A percentile compares a stretch with the other conserved stretches of the same genome.
Conservation (phyloP, 2,113 vertebrate genomes). For the Lipophrys pholis region DNA sequence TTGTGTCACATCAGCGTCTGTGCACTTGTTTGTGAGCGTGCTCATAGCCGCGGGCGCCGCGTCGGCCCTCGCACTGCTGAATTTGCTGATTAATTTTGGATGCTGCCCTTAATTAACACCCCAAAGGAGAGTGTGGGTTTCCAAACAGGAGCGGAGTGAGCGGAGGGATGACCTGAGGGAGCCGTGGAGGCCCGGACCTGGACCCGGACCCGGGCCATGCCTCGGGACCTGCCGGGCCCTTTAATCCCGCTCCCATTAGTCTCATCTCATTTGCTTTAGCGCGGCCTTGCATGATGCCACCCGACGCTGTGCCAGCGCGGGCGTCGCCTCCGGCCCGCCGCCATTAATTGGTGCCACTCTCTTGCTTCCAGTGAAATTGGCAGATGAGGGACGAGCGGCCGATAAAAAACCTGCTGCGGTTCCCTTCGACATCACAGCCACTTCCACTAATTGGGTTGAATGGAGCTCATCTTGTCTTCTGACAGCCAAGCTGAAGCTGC, state of each 20-base stretch:
- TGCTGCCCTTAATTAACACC: constrained; percentile 99
- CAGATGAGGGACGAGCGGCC: constrained; percentile 88
- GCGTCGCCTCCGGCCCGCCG: constrained; percentile 87
- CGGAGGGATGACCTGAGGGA: constrained; percentile 96
- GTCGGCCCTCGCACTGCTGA: constrained; percentile 98
- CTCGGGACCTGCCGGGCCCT: constrained; percentile 91
- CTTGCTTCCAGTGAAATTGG: constrained; percentile 91
- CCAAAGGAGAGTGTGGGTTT: constrained; percentile 94
- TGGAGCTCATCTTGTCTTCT: constrained; percentile 72
- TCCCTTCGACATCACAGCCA: constrained; percentile 82
- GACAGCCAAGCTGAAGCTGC: constrained; percentile 79
- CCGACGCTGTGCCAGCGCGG: constrained; percentile 86
- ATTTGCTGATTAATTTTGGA: constrained; percentile 99
- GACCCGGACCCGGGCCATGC: constrained; percentile 90
- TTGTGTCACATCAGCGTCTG: constrained; percentile 97
- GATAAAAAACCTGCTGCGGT: constrained; percentile 80
- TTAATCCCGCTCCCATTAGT: constrained; percentile 95
- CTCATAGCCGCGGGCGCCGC: constrained; percentile 96
- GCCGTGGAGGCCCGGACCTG: constrained; percentile 84
- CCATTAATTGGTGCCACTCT: constrained; percentile 92
- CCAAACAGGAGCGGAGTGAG: constrained; percentile 87
- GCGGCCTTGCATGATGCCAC: constrained; percentile 90
- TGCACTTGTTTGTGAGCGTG: constrained; percentile 89
- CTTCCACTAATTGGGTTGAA: constrained; percentile 85
- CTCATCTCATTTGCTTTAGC: constrained; percentile 95